phyloP scores from a whole-genome alignment of 2,113 vertebrate species.

The Hippocampus guttulatus region DNA sequence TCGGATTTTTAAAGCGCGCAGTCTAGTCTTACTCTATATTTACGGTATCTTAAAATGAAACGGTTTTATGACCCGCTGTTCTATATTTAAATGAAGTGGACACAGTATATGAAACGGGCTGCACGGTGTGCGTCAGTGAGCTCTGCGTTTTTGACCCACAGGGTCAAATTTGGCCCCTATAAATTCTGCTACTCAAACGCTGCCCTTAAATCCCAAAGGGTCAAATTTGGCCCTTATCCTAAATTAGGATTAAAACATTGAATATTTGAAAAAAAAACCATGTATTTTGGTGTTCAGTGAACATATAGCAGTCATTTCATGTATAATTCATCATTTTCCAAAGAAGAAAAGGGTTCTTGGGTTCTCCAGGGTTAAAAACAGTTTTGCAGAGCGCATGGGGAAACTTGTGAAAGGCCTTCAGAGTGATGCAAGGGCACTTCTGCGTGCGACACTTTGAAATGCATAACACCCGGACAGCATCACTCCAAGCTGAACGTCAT shows the following conservation, averaged over 20 bases:
- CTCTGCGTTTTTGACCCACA: not conserved
- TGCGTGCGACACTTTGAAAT: not conserved
- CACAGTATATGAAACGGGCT: not conserved
- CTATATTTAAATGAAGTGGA: not conserved
- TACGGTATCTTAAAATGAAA: not conserved
- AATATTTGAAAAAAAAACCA: too few relatives aligned
- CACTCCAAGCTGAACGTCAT: not conserved
- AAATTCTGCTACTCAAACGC: too few relatives aligned
- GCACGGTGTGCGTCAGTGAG: not conserved
- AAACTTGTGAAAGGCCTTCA: not conserved
- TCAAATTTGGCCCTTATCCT: too few relatives aligned
- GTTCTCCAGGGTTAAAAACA: too few relatives aligned
- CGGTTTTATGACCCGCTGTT: not conserved
- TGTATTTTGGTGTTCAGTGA: too few relatives aligned
- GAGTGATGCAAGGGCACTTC: not conserved
- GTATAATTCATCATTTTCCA: too few relatives aligned
- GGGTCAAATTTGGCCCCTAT: too few relatives aligned
- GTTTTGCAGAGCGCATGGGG: not conserved
- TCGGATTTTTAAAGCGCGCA: not conserved
- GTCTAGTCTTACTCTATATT: not conserved
- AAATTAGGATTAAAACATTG: too few relatives aligned
- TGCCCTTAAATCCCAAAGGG: too few relatives aligned
- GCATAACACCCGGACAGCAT: not conserved
- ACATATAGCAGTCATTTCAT: too few relatives aligned
- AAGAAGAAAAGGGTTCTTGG: too few relatives aligned